phyloP scores from a whole-genome alignment of 1,140 invertebrate genomes.

The Aphaenogaster floridana region DNA sequence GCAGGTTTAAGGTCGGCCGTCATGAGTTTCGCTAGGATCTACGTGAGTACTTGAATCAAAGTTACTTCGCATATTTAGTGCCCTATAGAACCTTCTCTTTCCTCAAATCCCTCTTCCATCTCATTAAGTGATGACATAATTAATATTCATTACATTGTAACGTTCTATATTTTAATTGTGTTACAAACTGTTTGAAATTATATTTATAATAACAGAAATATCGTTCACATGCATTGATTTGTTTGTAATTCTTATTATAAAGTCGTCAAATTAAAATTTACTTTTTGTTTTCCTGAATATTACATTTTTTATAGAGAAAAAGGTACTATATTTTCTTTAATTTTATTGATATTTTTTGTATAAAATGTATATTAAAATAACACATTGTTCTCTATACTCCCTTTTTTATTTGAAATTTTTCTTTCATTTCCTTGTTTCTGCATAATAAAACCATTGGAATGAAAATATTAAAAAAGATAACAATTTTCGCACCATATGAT shows the following conservation, averaged over 20 bases:
- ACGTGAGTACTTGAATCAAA: slow-evolving; percentile 76
- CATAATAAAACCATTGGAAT: not conserved
- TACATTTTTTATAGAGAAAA: not conserved
- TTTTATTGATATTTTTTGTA: not conserved
- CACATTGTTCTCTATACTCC: not conserved
- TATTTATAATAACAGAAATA: not conserved
- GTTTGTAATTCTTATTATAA: not conserved
- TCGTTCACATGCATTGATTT: not conserved
- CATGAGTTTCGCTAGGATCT: slow-evolving; percentile 80
- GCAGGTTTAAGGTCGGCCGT: slow-evolving; percentile 79
- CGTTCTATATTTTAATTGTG: not conserved
- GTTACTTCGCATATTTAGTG: not conserved
- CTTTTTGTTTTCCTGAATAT: not conserved
- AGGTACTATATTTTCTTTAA: not conserved
- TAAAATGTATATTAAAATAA: not conserved
- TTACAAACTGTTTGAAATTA: not conserved
- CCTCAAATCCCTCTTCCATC: not conserved
- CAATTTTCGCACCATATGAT: not conserved
- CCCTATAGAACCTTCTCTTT: not conserved
- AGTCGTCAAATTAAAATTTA: not conserved
- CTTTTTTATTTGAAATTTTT: not conserved
- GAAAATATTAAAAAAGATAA: not conserved
- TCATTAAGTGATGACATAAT: not conserved
- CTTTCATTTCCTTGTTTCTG: not conserved
- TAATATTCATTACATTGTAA: slow-evolving; percentile 5